phyloP scores from a whole-genome alignment of 2,113 vertebrate species.

The Microcebus tavaratra region DNA sequence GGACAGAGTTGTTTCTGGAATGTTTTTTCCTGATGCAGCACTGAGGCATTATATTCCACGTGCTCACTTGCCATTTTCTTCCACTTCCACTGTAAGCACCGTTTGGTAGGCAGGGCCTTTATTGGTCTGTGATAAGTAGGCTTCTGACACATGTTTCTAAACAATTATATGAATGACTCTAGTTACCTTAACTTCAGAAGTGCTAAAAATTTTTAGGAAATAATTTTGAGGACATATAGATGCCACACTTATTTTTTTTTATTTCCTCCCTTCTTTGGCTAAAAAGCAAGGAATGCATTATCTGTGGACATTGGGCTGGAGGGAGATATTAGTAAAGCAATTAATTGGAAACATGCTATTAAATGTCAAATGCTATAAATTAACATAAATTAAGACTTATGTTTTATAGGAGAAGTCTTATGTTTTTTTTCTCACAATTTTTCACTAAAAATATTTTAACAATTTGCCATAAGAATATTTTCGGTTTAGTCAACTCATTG shows the following conservation, averaged over 20 bases:
- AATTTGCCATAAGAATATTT: slow-evolving; percentile 35
- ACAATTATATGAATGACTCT: background rate
- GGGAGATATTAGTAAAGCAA: slow-evolving; percentile 9
- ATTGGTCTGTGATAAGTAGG: background rate
- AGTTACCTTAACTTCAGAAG: background rate
- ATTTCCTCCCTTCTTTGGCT: background rate
- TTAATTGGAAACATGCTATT: slow-evolving; percentile 37
- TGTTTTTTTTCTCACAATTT: background rate
- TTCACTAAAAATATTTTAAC: slow-evolving; percentile 45
- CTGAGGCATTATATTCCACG: background rate
- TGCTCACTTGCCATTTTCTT: background rate
- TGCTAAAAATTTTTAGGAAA: background rate
- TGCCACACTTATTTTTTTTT: background rate
- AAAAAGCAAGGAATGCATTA: slow-evolving; percentile 12
- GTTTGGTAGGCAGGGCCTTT: background rate
- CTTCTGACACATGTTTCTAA: background rate
- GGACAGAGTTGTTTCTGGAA: background rate
- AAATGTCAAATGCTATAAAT: slow-evolving; percentile 8
- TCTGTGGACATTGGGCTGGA: background rate
- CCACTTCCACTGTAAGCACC: background rate
- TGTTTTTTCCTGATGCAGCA: background rate
- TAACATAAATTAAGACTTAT: background rate
- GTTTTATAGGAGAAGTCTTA: background rate
- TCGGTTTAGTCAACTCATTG: slow-evolving; percentile 13
- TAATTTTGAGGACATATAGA: background rate